Conservation (phyloP, 2,888 invertebrate species). For the Lycocerus yunnanus region DNA sequence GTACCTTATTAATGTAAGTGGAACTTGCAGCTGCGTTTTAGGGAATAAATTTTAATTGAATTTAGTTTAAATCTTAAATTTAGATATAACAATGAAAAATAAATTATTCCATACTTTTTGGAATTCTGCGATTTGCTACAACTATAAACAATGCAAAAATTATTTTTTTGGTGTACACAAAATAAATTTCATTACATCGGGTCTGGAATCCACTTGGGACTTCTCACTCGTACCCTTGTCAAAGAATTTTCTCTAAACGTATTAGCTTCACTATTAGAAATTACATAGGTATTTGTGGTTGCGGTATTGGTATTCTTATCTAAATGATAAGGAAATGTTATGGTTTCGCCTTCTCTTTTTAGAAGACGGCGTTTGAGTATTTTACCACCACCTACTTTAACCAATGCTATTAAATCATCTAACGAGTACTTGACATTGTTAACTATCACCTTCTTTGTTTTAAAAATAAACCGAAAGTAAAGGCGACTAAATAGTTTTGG, state of each 20-base stretch:
- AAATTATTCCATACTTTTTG: no score
- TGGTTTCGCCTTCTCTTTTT: conserved; percentile 30
- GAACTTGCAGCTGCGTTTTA: no score
- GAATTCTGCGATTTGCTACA: no score
- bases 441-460: conserved; percentile 32
- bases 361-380: conserved; percentile 42
- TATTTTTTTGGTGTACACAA: no score
- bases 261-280: conserved; percentile 40
- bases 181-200: no score
- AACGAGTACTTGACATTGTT: conserved; percentile 37
- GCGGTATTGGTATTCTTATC: conserved; percentile 15
- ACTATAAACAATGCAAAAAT: no score
- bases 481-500: no score
- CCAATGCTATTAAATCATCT: conserved; percentile 38
- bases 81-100: no score
- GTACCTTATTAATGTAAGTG: no score
- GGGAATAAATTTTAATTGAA: no score
- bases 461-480: conserved; percentile 42
- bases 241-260: conserved; percentile 40
- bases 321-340: conserved; percentile 30
- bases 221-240: conserved; percentile 43
- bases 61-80: no score
- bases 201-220: conserved; percentile 39
- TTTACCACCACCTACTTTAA: conserved; percentile 43
- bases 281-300: conserved; percentile 42